Conservation (phyloP, 2,888 invertebrate genomes). For the Nezara viridula region DNA sequence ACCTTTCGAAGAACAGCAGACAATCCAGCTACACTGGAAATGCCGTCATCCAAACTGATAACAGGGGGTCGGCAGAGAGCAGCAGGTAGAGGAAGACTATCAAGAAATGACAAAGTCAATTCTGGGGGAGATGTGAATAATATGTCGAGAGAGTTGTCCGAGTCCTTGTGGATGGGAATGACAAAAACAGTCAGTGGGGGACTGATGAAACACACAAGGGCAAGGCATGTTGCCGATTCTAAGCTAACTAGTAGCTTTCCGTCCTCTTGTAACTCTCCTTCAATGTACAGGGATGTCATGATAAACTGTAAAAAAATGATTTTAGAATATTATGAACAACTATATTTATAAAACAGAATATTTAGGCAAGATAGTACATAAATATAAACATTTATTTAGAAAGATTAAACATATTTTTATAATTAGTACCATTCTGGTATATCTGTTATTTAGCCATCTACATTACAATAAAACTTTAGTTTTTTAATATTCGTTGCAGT, state of each 20-base stretch:
- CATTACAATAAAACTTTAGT: no score
- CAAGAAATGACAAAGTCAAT: conserved; percentile 33
- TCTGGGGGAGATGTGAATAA: conserved; percentile 22
- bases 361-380: no score
- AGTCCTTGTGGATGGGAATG: background rate
- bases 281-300: conserved; percentile 47
- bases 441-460: no score
- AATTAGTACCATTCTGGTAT: no score
- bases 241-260: conserved; percentile 2
- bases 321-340: background rate
- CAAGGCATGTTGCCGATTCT: conserved; percentile 47
- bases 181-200: conserved; percentile 4
- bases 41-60: conserved; percentile 71
- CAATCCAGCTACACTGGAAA: conserved; percentile 80
- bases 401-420: no score
- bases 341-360: background rate
- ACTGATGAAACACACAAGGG: conserved; percentile 10
- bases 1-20: conserved; percentile 80
- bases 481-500: no score
- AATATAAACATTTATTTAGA: no score
- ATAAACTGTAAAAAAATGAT: background rate
- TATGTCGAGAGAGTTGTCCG: background rate
- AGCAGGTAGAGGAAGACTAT: conserved; percentile 67
- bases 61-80: conserved; percentile 74
- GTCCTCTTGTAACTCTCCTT: conserved; percentile 36